Conservation (phyloP, 2,113 vertebrate genomes). For the Nansenia antarctica region DNA sequence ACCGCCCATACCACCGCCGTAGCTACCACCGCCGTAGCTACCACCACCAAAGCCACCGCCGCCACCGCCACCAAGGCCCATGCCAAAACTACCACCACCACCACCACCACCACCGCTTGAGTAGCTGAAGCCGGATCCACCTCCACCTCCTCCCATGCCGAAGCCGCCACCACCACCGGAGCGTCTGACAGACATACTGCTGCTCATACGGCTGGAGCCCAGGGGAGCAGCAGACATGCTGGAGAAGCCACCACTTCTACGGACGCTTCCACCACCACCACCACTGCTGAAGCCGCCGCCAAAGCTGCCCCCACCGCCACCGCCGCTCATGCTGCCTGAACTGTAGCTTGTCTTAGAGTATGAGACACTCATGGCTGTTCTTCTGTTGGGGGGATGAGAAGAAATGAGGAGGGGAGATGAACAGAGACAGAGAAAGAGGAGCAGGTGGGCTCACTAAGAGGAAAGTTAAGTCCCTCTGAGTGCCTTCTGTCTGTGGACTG, state of each 20-base stretch:
- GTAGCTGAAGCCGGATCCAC: slow-evolving; percentile 31
- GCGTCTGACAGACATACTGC: too few relatives aligned
- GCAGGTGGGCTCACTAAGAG: too few relatives aligned
- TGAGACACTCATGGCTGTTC: slow-evolving; percentile 48
- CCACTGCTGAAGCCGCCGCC: not conserved
- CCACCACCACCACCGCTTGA: not conserved
- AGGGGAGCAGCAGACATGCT: too few relatives aligned
- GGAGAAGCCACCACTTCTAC: too few relatives aligned
- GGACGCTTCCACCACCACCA: slow-evolving; percentile 21
- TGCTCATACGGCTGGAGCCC: too few relatives aligned
- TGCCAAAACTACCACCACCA: slow-evolving; percentile 45
- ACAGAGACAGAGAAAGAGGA: slow-evolving; percentile 50
- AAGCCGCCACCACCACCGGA: slow-evolving; percentile 38
- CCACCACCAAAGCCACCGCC: slow-evolving; percentile 59
- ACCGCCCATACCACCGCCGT: slow-evolving; percentile 13
- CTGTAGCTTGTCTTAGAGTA: too few relatives aligned
- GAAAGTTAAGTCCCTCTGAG: slow-evolving; percentile 73
- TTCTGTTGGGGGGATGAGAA: slow-evolving; percentile 24
- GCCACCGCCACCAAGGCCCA: slow-evolving; percentile 57
- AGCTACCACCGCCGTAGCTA: slow-evolving; percentile 62
- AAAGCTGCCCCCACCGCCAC: too few relatives aligned
- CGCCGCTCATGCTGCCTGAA: too few relatives aligned
- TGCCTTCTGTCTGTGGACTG: slow-evolving; percentile 24
- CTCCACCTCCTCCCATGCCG: slow-evolving; percentile 58
- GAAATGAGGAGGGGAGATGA: slow-evolving; percentile 33